Conservation (phyloP, 2,113 vertebrate species). For the Engraulis encrasicolus region DNA sequence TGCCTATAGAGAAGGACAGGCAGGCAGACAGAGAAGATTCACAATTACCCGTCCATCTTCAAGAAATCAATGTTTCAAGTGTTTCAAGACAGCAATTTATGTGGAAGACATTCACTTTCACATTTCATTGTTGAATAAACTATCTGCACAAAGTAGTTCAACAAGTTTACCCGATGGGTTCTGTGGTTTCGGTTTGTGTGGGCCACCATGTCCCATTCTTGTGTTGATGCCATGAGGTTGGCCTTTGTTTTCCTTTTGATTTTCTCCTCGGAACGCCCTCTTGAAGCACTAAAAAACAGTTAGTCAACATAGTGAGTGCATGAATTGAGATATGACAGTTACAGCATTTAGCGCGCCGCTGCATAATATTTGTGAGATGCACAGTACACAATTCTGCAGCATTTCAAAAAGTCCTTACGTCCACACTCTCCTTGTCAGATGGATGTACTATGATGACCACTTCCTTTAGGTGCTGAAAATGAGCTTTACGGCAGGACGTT, state of each 20-base stretch:
- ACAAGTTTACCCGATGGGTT: not conserved
- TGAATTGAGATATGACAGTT: no score
- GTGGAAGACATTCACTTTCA: no score
- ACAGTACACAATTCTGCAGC: not conserved
- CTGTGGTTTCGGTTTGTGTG: not conserved
- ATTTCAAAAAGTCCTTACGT: conserved; percentile 31
- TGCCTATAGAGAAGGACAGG: no score
- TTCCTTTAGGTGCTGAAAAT: conserved; percentile 64
- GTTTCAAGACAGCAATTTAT: no score
- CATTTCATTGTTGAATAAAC: no score
- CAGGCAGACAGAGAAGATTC: no score
- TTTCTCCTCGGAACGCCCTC: conserved; percentile 54
- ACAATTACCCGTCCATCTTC: no score
- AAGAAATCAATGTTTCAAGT: no score
- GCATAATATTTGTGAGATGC: not conserved
- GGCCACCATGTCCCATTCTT: not conserved
- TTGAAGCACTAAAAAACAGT: conserved; percentile 61
- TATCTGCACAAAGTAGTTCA: no score
- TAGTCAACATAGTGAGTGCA: not conserved
- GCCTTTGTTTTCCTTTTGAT: not conserved
- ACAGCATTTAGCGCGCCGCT: not conserved
- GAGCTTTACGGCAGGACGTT: conserved; percentile 65
- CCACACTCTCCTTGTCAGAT: conserved; percentile 55
- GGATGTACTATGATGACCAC: conserved; percentile 80
- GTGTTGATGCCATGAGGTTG: not conserved